Conservation (phyloP, 2,888 invertebrate genomes). For the Fabriciana adippe region DNA sequence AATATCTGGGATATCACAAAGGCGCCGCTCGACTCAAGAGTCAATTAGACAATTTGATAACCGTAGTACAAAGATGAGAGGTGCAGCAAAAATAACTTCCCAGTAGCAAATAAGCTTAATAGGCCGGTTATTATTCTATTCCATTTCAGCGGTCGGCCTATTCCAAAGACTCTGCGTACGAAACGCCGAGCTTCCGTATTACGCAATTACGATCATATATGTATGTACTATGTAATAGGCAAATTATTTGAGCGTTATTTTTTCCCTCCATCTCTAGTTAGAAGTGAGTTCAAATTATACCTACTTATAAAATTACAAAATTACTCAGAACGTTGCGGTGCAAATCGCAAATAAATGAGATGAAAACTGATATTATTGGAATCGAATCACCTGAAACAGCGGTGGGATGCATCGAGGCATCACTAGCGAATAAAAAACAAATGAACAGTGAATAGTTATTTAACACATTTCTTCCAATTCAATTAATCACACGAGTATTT, state of each 20-base stretch:
- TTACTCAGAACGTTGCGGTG: not conserved
- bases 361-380: constrained; percentile 18
- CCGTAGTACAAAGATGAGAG: constrained; percentile 13
- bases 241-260: constrained; percentile 14
- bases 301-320: not conserved
- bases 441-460: constrained; percentile 36
- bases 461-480: constrained; percentile 34
- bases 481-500: constrained; percentile 32
- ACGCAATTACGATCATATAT: constrained; percentile 56
- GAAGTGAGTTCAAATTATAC: not conserved
- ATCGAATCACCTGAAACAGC: constrained; percentile 20
- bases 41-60: constrained; percentile 23
- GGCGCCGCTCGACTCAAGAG: constrained; percentile 3
- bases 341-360: constrained; percentile 11
- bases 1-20: constrained; percentile 1
- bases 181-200: constrained; percentile 68
- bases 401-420: constrained; percentile 24
- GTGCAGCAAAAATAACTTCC: constrained; percentile 47
- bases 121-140: constrained; percentile 57
- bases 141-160: constrained; percentile 53
- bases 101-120: constrained; percentile 54
- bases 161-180: constrained; percentile 65
- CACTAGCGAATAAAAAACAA: constrained; percentile 30
- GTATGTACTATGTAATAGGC: constrained; percentile 20
- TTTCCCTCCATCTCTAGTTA: not conserved